Base-by-base conservation (phyloP, 2,797 vertebrate species). In the Sciurus carolinensis region DNA sequence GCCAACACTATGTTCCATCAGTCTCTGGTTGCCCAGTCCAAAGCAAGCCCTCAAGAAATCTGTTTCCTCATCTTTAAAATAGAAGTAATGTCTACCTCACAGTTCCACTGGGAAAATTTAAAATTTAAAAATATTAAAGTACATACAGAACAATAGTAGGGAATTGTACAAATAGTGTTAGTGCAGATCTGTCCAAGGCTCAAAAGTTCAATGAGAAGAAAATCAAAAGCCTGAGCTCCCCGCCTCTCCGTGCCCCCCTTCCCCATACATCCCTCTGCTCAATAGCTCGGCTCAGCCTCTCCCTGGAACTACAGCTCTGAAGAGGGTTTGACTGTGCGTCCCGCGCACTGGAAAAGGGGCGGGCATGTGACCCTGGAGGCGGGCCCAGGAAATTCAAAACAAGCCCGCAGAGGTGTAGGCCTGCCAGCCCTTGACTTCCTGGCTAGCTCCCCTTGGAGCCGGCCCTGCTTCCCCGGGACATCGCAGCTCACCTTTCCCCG, bases 341-440 rank as follows among this genome's bases (percentile, higher is more conserved):
- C 96, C 90, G 97, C 97, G 96, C 94, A 73, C 87, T 1, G 54
- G 82, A 44, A 98, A 98, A 98, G 97, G 97, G 97, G 97, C 97
- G 97, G 97, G 97, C 97, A 69, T 84, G 97, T 69, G 97, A 97
- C 96, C 97, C 97, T 94, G 97, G 97, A 98, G 97, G 97, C 97
- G 97, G 97, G 97, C 97, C 97, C 96, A 97, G 97, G 96, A 98
- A 98, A 97, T 98, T 97, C 97, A 98, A 98, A 98, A 97, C 97
- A 97, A 98, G 97, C 97, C 97, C 97, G 97, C 97, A 98, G 97
- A 97, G 97, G 96, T 92, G 96, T 97, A 92, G 97, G 97, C 97
- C 94, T 69, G 97, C 96, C 92, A 96, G 92, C 96, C 93, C 90
- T 91, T 33, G 94, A 82, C 67, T 92, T 92, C 85, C 85, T 93